phyloP scores from a whole-genome alignment of 2,113 vertebrate genomes.

The Uria aalge region DNA sequence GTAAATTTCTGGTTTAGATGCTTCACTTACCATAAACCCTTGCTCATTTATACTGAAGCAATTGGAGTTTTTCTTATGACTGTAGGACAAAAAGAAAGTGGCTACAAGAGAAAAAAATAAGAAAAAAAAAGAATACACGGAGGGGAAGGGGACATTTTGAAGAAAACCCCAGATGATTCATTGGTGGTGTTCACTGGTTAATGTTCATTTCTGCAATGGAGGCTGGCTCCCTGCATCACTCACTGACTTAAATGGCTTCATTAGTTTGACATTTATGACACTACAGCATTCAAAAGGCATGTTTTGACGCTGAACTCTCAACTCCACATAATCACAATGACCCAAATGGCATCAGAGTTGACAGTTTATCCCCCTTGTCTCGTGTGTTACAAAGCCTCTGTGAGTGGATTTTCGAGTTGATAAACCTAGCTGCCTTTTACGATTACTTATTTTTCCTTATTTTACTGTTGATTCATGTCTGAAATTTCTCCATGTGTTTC shows the following conservation, averaged over 20 bases:
- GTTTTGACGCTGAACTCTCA: slow-evolving; percentile 9
- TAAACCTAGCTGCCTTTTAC: neutral
- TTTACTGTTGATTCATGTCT: neutral
- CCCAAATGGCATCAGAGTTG: neutral
- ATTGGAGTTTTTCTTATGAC: neutral
- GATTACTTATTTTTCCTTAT: neutral
- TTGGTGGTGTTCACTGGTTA: neutral
- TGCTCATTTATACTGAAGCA: neutral
- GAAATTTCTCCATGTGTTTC: neutral
- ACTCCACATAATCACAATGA: neutral
- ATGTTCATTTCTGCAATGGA: neutral
- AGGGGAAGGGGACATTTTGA: neutral
- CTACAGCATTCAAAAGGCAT: neutral
- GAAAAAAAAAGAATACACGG: neutral
- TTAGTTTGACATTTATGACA: neutral
- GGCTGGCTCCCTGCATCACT: neutral
- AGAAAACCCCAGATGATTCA: neutral
- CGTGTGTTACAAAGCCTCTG: neutral
- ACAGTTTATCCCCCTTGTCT: neutral
- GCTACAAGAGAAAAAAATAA: no score
- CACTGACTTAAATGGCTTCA: neutral
- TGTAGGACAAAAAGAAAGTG: neutral
- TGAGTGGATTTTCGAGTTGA: neutral
- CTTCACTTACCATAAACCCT: neutral
- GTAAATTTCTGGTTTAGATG: neutral